Base-by-base conservation (phyloP, 2,797 vertebrate species). In the Cynopterus sphinx region DNA sequence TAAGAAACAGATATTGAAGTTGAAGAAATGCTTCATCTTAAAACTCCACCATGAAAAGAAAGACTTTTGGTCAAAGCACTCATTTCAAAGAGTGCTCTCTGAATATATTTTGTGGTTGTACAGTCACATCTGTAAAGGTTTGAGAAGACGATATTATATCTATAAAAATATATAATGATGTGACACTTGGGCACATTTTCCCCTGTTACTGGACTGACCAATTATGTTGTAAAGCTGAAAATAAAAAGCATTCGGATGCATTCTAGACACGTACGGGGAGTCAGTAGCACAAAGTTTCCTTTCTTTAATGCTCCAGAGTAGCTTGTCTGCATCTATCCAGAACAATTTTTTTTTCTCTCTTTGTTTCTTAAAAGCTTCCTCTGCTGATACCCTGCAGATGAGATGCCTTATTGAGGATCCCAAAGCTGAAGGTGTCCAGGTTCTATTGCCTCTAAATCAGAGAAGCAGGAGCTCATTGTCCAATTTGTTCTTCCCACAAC, bases 1-100 rank as follows among this genome's bases (percentile, higher is more conserved):
- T 86, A 89, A 91, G 77, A 96, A 95, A 68, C 17, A 79, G 65
- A 87, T 61, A 19, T 74, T 84, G 49, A 36, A 55, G 39, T n/a
- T 71, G 91, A 87, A 78, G 63, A 79, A 67, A 55, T 53, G 15
- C 22, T 96, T 92, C 82, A 49, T 91, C 70, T 91, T 87, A 22
- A 79, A 91, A 78, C 26, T 43, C 36, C 4, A 59, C 31, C 49
- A 57, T 65, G 24, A 87, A 91, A 96, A 19, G 55, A 68, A 82
- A 81, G 90, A 41, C 41, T 92, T 93, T 49, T 55, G 84, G 59
- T 68, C 65, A 53, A 67, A 79, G 57, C 5, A 68, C 36, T 41
- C 16, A 0, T 78, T 74, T 87, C 68, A 88, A 67, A 92, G 36
- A 59, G 19, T 57, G 15, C 65, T 82, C n/a, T 86, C 16, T 49